phyloP scores from a whole-genome alignment of 2,888 invertebrate species.

The Drosophila anceps region DNA sequence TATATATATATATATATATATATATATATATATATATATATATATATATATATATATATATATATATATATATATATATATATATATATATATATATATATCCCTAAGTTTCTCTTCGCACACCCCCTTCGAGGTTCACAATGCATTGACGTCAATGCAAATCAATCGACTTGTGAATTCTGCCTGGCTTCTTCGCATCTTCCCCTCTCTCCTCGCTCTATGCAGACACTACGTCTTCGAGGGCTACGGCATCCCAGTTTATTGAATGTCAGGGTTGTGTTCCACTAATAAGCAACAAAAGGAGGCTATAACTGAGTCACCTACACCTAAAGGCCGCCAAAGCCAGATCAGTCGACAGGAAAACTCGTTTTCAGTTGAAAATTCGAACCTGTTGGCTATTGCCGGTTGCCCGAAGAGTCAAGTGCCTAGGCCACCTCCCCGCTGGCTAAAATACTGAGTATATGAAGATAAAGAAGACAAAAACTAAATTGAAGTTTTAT shows the following conservation, averaged over 20 bases:
- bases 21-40: neutral
- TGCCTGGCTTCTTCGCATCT: conserved; percentile 19
- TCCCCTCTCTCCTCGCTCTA: neutral
- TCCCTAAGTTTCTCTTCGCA: conserved; percentile 17
- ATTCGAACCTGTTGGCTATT: conserved; percentile 17
- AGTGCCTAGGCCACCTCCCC: conserved; percentile 26
- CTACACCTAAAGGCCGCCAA: conserved; percentile 57
- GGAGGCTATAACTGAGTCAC: conserved; percentile 55
- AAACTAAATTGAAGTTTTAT: neutral
- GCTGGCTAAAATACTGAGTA: neutral
- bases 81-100: neutral
- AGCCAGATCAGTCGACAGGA: conserved; percentile 7
- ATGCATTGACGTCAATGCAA: conserved; percentile 78
- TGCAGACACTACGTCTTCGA: conserved; percentile 43
- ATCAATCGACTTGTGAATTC: conserved; percentile 57
- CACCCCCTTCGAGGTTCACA: conserved; percentile 17
- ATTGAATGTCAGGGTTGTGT: conserved; percentile 74
- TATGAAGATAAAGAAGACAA: neutral
- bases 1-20: conserved; percentile 12
- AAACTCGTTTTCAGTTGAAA: conserved; percentile 41
- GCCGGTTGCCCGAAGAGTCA: conserved; percentile 17
- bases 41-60: conserved; percentile 12
- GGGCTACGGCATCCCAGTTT: conserved; percentile 46
- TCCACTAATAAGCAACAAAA: conserved; percentile 52
- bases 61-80: conserved; percentile 2